Conservation (phyloP, 2,113 vertebrate genomes). For the Trinectes maculatus region DNA sequence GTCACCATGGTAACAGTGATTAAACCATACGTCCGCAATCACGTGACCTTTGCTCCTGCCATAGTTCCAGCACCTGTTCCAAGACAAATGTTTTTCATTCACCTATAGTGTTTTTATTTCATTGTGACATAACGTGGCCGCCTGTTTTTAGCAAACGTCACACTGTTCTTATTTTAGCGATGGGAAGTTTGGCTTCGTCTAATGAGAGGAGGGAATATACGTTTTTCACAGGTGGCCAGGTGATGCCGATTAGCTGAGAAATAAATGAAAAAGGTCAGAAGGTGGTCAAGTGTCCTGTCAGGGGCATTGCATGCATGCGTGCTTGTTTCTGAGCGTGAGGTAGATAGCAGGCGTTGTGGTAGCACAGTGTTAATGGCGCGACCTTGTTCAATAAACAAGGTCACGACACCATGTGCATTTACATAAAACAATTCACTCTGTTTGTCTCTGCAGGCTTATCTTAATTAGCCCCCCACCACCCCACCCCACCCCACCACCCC, state of each 20-base stretch:
- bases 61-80: no score
- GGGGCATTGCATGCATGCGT: background rate
- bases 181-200: background rate
- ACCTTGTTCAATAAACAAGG: conserved; percentile 14
- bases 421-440: conserved; percentile 13
- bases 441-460: conserved; percentile 15
- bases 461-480: no score
- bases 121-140: no score
- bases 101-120: no score
- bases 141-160: background rate
- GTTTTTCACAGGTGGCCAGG: background rate
- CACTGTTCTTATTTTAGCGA: background rate
- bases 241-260: background rate
- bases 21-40: no score
- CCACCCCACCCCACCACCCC: background rate
- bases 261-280: conserved; percentile 1
- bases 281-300: background rate
- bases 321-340: background rate
- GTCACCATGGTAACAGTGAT: no score
- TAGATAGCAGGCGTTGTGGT: no score
- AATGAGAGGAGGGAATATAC: background rate
- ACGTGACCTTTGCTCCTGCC: no score
- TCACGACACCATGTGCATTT: conserved; percentile 2
- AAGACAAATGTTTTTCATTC: background rate
- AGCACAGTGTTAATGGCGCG: background rate